A percentile compares a stretch with the other conserved stretches of the same genome.
These are phyloP conservation scores for Corythornis vintsioides DNA, from an alignment of 2,113 vertebrate species.

Conservation along the genomic window DNA sequence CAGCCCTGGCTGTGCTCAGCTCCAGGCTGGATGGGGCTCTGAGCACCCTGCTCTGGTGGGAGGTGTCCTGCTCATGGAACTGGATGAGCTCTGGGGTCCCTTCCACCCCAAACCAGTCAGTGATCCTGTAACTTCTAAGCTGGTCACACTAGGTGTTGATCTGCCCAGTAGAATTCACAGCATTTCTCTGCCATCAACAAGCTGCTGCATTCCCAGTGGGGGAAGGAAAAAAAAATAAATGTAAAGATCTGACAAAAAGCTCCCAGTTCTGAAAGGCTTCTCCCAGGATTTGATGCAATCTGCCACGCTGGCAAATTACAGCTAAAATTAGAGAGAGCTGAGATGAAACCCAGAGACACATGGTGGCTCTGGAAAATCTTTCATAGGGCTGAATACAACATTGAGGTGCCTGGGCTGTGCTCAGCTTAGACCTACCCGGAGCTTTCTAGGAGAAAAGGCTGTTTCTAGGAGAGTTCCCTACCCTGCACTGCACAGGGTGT, in stretches of 20 bases:
- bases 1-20: too few relatives aligned
- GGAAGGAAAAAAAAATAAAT: rapidly evolving
- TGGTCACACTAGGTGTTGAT: not conserved
- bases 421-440: not conserved
- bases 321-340: slow-evolving; percentile 62
- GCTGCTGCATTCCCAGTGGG: not conserved
- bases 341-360: slow-evolving; percentile 43
- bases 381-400: slow-evolving; percentile 1
- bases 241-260: not conserved
- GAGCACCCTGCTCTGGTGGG: too few relatives aligned
- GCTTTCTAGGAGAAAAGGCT: not conserved
- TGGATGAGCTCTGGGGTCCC: too few relatives aligned
- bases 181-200: not conserved
- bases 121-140: not conserved
- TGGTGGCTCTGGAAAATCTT: slow-evolving; percentile 18
- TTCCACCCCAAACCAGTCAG: too few relatives aligned
- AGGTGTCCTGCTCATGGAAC: too few relatives aligned
- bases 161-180: not conserved
- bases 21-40: too few relatives aligned
- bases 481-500: not conserved
- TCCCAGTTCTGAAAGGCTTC: not conserved
- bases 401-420: not conserved
- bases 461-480: not conserved
- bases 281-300: slow-evolving; percentile 50
- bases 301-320: slow-evolving; percentile 17